Evolutionary conservation across 2,888 invertebrate genomes (phyloP).

Genomic region (Eupithecia exiguata): DNA sequence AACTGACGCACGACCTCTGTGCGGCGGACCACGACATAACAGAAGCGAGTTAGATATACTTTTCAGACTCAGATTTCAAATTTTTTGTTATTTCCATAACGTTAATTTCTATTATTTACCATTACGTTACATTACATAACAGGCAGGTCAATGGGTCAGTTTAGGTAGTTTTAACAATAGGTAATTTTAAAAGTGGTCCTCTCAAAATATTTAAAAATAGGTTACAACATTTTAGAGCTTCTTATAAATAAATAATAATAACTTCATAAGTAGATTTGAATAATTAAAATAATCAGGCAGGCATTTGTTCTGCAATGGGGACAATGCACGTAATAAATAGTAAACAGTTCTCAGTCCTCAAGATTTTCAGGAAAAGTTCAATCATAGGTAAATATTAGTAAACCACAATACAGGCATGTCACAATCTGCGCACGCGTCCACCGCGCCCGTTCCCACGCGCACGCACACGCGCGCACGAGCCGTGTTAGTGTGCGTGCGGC

Average conservation of each 20-base stretch:
- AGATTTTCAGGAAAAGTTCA: slow-evolving; percentile 31
- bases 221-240: too few relatives aligned
- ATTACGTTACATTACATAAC: too few relatives aligned
- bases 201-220: too few relatives aligned
- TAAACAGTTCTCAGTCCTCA: background rate
- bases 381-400: slow-evolving; percentile 34
- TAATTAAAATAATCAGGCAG: background rate
- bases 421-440: slow-evolving; percentile 78
- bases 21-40: background rate
- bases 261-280: too few relatives aligned
- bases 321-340: background rate
- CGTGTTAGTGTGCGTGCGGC: slow-evolving; percentile 58
- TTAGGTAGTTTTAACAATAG: too few relatives aligned
- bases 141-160: too few relatives aligned
- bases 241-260: too few relatives aligned
- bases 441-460: slow-evolving; percentile 78
- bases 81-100: too few relatives aligned
- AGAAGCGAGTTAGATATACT: background rate
- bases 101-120: too few relatives aligned
- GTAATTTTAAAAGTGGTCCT: too few relatives aligned
- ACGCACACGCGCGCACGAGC: slow-evolving; percentile 58
- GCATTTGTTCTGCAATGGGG: background rate
- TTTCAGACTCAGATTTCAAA: background rate
- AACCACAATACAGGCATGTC: slow-evolving; percentile 72
- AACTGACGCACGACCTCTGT: background rate